Evolutionary conservation across 2,888 invertebrate species (phyloP).

Genomic region (Cylindroiulus punctatus): DNA sequence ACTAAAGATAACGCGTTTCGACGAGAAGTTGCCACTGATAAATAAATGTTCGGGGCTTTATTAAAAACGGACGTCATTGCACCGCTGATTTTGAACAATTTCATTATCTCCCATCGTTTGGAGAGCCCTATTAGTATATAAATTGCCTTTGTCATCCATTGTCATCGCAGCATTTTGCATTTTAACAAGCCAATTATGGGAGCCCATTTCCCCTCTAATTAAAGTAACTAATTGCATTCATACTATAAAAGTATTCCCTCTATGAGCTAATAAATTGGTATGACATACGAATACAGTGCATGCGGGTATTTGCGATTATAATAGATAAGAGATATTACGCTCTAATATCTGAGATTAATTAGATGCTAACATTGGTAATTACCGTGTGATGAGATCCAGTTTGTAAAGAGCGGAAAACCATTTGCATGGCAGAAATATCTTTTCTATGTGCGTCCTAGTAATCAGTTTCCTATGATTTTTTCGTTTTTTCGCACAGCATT

Average conservation of each 20-base stretch:
- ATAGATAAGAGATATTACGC: not conserved
- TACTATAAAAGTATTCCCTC: constrained; percentile 1
- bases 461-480: constrained; percentile 6
- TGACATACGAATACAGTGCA: not conserved
- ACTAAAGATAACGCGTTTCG: constrained; percentile 9
- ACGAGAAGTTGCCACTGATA: not conserved
- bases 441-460: not conserved
- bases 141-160: constrained; percentile 18
- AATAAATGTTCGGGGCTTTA: not conserved
- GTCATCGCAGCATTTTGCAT: constrained; percentile 9
- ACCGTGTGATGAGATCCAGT: not conserved
- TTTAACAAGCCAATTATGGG: constrained; percentile 18
- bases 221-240: constrained; percentile 18
- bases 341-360: not conserved
- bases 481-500: constrained; percentile 68
- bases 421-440: not conserved
- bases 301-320: not conserved
- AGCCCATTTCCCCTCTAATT: constrained; percentile 10
- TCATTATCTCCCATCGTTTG: not conserved
- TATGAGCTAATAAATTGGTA: not conserved
- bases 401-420: not conserved
- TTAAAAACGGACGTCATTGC: not conserved
- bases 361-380: constrained; percentile 18
- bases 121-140: not conserved
- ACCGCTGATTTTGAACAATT: not conserved